Percentiles rank a stretch among this genome's conserved stretches.
Conservation (phyloP, 2,113 vertebrate species). For the Oophaga pumilio region DNA sequence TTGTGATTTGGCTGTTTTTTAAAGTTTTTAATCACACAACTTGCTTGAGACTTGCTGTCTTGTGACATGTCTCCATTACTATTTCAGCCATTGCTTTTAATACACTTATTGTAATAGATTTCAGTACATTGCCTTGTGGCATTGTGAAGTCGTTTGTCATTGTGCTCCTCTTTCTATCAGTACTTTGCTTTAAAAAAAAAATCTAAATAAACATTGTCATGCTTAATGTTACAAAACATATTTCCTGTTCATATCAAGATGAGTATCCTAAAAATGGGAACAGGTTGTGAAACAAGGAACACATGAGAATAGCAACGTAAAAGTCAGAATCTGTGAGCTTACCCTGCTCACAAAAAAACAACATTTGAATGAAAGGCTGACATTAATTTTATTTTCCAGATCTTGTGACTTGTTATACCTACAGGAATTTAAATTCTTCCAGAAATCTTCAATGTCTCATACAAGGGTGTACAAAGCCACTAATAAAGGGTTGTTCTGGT, state of each 20-base stretch:
- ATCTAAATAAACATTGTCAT: background rate
- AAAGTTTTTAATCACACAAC: no score
- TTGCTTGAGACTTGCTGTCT: no score
- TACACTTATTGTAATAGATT: no score
- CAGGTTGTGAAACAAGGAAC: slow-evolving; percentile 11
- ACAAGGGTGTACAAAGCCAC: no score
- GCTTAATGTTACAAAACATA: background rate
- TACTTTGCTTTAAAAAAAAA: background rate
- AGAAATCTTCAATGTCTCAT: no score
- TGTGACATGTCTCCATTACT: no score
- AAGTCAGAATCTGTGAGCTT: no score
- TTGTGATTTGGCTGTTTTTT: no score
- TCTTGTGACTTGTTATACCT: background rate
- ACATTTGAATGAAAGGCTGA: background rate
- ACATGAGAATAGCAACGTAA: background rate
- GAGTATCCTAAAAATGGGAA: background rate
- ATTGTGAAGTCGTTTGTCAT: background rate
- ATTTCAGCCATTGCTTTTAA: no score
- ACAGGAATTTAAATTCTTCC: background rate
- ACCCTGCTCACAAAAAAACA: background rate
- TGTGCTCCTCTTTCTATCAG: background rate
- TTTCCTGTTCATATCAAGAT: background rate
- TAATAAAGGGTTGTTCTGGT: no score
- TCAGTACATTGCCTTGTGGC: no score
- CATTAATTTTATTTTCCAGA: background rate